Conservation (phyloP, 2,113 vertebrate genomes). For the Chunga burmeisteri region DNA sequence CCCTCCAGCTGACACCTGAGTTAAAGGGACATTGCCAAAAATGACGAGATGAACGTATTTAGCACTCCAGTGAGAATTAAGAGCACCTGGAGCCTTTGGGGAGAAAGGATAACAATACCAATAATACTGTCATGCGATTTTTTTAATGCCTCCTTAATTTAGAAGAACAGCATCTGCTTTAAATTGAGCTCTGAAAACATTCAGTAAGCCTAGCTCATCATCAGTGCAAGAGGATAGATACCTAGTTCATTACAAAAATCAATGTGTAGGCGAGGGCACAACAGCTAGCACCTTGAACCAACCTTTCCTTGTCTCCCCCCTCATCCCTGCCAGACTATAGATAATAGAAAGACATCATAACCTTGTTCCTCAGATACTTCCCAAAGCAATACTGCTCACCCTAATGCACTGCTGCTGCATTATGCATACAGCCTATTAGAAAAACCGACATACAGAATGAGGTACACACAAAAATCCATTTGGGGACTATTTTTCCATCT, state of each 20-base stretch:
- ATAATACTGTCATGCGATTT: background rate
- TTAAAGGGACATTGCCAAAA: constrained; percentile 36
- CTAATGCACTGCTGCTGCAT: background rate
- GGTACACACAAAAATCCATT: background rate
- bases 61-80: background rate
- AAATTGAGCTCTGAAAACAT: background rate
- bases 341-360: background rate
- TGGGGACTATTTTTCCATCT: background rate
- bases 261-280: background rate
- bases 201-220: background rate
- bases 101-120: background rate
- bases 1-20: constrained; percentile 27
- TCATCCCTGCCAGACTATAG: background rate
- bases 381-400: background rate
- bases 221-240: background rate
- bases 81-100: background rate
- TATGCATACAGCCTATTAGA: background rate
- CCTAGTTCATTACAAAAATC: background rate
- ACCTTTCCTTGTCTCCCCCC: background rate
- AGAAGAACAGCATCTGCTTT: background rate
- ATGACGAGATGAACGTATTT: background rate
- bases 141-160: background rate
- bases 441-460: background rate
- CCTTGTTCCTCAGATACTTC: background rate
- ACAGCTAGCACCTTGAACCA: background rate